phyloP scores from a whole-genome alignment of 2,113 vertebrate genomes.

The Cyprinodon tularosa region DNA sequence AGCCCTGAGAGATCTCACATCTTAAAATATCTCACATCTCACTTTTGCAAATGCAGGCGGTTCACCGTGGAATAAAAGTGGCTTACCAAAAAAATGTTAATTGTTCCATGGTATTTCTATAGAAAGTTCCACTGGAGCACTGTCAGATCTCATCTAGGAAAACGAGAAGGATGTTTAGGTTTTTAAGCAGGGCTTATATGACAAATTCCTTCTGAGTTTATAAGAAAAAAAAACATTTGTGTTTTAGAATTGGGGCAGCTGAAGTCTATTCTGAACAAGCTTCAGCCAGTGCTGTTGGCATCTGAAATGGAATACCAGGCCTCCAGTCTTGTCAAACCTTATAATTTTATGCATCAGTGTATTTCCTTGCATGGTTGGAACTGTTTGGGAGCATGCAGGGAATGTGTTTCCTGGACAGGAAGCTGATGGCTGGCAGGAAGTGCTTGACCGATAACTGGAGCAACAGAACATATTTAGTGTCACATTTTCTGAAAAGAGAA shows the following conservation, averaged over 20 bases:
- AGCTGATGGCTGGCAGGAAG: constrained; percentile 12
- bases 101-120: constrained; percentile 70
- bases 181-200: constrained; percentile 35
- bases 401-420: constrained; percentile 32
- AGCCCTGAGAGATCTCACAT: constrained; percentile 74
- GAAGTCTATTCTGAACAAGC: constrained; percentile 59
- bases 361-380: constrained; percentile 48
- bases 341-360: constrained; percentile 71
- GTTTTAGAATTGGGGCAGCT: constrained; percentile 56
- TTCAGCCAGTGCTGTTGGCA: constrained; percentile 35
- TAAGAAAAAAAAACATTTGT: constrained; percentile 41
- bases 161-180: constrained; percentile 52
- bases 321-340: constrained; percentile 46
- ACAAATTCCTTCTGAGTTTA: constrained; percentile 50
- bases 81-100: constrained; percentile 76
- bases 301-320: constrained; percentile 20
- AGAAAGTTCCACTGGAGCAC: constrained; percentile 71
- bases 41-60: constrained; percentile 63
- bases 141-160: constrained; percentile 67
- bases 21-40: constrained; percentile 73
- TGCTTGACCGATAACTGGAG: constrained; percentile 14
- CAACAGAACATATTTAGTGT: background rate
- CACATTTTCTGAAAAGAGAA: background rate
- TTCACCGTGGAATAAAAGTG: constrained; percentile 77
- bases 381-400: constrained; percentile 27